Percentiles rank a stretch among this genome's conserved stretches.
Conservation (phyloP, 2,797 vertebrate genomes). For the Sebastes taczanowskii region DNA sequence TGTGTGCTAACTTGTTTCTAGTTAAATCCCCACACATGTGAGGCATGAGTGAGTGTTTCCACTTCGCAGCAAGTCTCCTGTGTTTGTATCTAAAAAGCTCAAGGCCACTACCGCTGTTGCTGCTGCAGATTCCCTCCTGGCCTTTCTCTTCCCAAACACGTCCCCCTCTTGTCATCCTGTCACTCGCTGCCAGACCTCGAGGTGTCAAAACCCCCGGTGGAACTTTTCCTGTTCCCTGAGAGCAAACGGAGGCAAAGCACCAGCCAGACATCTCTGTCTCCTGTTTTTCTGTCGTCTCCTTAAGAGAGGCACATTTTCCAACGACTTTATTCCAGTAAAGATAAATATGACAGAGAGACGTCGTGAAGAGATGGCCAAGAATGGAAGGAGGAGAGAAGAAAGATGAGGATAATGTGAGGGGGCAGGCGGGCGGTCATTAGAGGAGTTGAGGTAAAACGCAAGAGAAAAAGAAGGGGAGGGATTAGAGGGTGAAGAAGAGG, state of each 20-base stretch:
- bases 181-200: slow-evolving; percentile 2
- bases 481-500: background rate
- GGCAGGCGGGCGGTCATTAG: background rate
- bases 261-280: slow-evolving; percentile 16
- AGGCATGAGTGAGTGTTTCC: slow-evolving; percentile 7
- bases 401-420: background rate
- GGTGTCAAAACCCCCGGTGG: slow-evolving; percentile 1
- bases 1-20: slow-evolving; percentile 1
- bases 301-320: slow-evolving; percentile 10
- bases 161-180: slow-evolving; percentile 22
- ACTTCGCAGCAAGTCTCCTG: background rate
- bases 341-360: slow-evolving; percentile 36
- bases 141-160: slow-evolving; percentile 4
- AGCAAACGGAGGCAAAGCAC: slow-evolving; percentile 20
- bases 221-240: slow-evolving; percentile 16
- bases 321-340: slow-evolving; percentile 2
- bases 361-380: slow-evolving; percentile 12
- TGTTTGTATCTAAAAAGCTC: slow-evolving; percentile 26
- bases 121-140: background rate
- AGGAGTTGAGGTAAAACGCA: slow-evolving; percentile 9
- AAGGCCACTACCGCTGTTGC: slow-evolving; percentile 17
- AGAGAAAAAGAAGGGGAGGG: background rate
- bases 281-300: slow-evolving; percentile 43
- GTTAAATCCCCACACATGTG: slow-evolving; percentile 16
- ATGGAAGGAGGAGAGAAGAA: slow-evolving; percentile 17